phyloP scores from a whole-genome alignment of 92 coral and sea anemone genomes.

The Zoanthus sociatus region DNA sequence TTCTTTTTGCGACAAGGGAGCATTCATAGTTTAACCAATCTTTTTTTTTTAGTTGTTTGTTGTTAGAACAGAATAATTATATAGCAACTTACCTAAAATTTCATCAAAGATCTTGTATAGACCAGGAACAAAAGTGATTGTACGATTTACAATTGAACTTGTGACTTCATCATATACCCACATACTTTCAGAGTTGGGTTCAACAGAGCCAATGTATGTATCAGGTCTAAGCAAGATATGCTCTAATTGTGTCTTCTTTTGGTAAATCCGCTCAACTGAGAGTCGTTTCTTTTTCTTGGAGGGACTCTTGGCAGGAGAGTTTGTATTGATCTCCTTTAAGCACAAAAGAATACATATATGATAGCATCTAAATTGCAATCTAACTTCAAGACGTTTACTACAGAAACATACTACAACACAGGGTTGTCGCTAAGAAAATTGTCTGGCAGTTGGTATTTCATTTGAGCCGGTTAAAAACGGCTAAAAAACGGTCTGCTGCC shows the following conservation, averaged over 20 bases:
- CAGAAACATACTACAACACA: too few relatives aligned
- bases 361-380: too few relatives aligned
- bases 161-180: slow-evolving; percentile 91
- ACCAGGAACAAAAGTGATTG: slow-evolving; percentile 96
- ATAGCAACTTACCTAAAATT: slow-evolving; percentile 79
- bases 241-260: slow-evolving; percentile 96
- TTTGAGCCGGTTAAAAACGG: too few relatives aligned
- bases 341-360: not conserved
- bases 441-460: too few relatives aligned
- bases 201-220: slow-evolving; percentile 98
- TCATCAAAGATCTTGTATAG: slow-evolving; percentile 98
- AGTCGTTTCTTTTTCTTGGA: slow-evolving; percentile 90
- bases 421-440: too few relatives aligned
- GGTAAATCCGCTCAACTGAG: slow-evolving; percentile 97
- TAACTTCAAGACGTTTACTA: too few relatives aligned
- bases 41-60: too few relatives aligned
- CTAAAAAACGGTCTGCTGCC: too few relatives aligned
- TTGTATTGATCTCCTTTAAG: slow-evolving; percentile 69
- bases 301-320: slow-evolving; percentile 52
- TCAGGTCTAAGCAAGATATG: slow-evolving; percentile 99
- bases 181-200: slow-evolving; percentile 91
- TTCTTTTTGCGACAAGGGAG: too few relatives aligned
- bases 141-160: slow-evolving; percentile 86
- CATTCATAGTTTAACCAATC: too few relatives aligned
- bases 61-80: too few relatives aligned